Evolutionary conservation across 2,113 vertebrate genomes (phyloP).

Genomic region (Anthoscopus minutus): DNA sequence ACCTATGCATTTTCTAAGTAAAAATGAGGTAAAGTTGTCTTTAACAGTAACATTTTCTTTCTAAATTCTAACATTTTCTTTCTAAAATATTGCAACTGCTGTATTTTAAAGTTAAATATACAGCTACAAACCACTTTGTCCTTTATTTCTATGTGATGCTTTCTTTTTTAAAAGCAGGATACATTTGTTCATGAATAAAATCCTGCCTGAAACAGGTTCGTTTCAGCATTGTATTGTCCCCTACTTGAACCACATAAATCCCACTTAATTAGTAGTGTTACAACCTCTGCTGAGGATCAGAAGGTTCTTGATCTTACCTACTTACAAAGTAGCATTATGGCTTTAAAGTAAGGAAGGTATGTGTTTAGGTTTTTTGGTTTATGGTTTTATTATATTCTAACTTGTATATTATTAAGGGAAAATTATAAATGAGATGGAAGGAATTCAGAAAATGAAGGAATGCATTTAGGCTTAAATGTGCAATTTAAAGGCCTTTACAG

Average conservation of each 20-base stretch:
- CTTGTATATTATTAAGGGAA: not conserved
- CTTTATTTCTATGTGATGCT: not conserved
- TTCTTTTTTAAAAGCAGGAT: not conserved
- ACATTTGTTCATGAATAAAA: not conserved
- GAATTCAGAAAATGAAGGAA: not conserved
- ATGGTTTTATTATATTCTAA: not conserved
- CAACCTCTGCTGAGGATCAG: not conserved
- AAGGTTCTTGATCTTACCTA: not conserved
- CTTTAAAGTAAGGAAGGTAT: not conserved
- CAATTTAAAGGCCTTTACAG: not conserved
- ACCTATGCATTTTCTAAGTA: not conserved
- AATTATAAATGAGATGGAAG: not conserved
- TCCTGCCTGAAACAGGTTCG: not conserved
- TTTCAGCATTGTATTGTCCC: not conserved
- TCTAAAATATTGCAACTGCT: not conserved
- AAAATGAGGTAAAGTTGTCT: not conserved
- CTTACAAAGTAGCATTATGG: not conserved
- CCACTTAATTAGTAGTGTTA: fast-evolving
- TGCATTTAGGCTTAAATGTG: not conserved
- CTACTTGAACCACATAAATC: not conserved
- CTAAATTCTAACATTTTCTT: not conserved
- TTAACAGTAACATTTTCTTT: not conserved
- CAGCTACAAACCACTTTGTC: not conserved
- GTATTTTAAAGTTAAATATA: not conserved
- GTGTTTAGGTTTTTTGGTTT: not conserved